Conservation (phyloP, 2,888 invertebrate species). For the Penaeus monodon region DNA sequence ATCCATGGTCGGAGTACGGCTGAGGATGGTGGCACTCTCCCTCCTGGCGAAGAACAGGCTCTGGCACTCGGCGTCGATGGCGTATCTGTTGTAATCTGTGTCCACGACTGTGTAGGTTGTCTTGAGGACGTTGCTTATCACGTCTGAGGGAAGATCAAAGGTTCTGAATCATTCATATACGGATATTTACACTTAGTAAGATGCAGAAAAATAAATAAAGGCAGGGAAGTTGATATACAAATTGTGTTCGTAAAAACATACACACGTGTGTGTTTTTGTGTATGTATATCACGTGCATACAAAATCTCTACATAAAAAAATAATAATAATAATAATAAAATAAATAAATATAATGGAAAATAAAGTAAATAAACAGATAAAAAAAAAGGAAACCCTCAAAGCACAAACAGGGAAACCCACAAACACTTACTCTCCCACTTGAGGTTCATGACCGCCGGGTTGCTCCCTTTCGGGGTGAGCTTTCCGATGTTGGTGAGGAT, state of each 20-base stretch:
- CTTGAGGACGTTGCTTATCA: background rate
- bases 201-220: too few species aligned
- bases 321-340: too few species aligned
- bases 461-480: background rate
- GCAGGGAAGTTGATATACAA: too few species aligned
- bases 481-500: constrained; percentile 10
- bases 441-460: background rate
- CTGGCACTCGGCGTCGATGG: constrained; percentile 36
- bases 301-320: too few species aligned
- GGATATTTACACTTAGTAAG: too few species aligned
- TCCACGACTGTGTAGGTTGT: constrained; percentile 14
- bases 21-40: constrained; percentile 33
- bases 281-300: too few species aligned
- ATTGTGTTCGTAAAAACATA: too few species aligned
- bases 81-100: constrained; percentile 40
- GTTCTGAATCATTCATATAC: too few species aligned
- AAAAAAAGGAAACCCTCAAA: too few species aligned
- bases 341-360: too few species aligned
- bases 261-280: too few species aligned
- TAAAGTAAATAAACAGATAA: too few species aligned
- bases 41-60: constrained; percentile 3
- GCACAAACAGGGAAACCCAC: background rate
- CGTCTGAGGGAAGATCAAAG: background rate
- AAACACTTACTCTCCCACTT: constrained; percentile 23
- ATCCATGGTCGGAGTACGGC: background rate